Percentiles rank a stretch among this genome's conserved stretches.
Evolutionary conservation across 2,797 vertebrate genomes (phyloP).

Genomic region (Aldrovandia affinis): DNA sequence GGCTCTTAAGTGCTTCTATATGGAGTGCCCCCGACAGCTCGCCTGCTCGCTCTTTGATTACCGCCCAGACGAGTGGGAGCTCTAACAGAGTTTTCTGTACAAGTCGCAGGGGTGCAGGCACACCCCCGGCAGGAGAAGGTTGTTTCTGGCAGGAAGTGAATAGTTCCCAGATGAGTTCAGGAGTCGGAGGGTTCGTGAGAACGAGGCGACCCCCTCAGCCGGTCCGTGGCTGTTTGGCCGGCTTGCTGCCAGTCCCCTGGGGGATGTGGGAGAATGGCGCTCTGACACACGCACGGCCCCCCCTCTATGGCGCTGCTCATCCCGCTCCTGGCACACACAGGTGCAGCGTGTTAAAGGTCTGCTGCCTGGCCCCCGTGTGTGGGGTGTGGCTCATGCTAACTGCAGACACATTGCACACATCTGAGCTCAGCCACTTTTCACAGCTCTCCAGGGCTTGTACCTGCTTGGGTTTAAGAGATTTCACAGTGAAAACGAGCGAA

Average conservation of each 20-base stretch:
- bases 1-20: constrained; percentile 93
- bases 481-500: background rate
- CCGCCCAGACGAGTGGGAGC: constrained; percentile 83
- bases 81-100: constrained; percentile 57
- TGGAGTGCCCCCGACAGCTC: constrained; percentile 72
- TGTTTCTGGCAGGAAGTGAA: constrained; percentile 98
- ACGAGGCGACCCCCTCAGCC: constrained; percentile 87
- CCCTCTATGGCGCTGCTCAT: constrained; percentile 31
- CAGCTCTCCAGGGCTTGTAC: background rate
- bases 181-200: constrained; percentile 99
- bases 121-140: constrained; percentile 69
- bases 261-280: constrained; percentile 83
- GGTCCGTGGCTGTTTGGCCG: constrained; percentile 61
- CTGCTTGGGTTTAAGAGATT: background rate
- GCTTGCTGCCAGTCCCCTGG: constrained; percentile 87
- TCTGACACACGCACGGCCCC: constrained; percentile 87
- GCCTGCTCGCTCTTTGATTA: constrained; percentile 79
- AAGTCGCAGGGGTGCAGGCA: constrained; percentile 43
- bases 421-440: background rate
- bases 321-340: constrained; percentile 34
- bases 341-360: too few species aligned
- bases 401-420: background rate
- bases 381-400: background rate
- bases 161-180: constrained; percentile 97
- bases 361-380: too few species aligned